Evolutionary conservation across 2,888 invertebrate species (phyloP), one percentile per base, ranked within the genome.

Genomic region (Agriopis marginaria): DNA sequence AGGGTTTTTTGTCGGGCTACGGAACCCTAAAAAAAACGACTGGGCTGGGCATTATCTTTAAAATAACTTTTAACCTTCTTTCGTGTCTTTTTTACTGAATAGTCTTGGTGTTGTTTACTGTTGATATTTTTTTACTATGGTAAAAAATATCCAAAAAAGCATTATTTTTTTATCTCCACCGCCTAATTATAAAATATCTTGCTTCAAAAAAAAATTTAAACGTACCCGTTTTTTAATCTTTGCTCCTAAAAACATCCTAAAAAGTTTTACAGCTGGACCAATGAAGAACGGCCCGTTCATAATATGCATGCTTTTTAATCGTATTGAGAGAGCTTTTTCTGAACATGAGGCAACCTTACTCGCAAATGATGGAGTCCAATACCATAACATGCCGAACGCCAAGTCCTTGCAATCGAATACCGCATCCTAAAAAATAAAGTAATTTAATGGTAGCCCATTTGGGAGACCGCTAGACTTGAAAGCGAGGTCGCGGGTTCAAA

Each of bases 311-410:
- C 75, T 70, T 68, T 77, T 78, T 1, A 78, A 40, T 1, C 77
- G 72, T 39, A 75, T 65, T 10, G 77, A 75, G 5, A 77, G 62
- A 40, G 77, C 72, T 59, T 75, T 78, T 49, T 75, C 66, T 8
- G 61, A 10, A 55, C 66, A 71, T 0, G 56, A 55, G 0, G 63
- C 55, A 0, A 74, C 9, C 59, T 71, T 78, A 63, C 17, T 75
- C 5, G 72, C 78, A 11, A 77, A 44, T 0, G 71, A 65, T 23
- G 78, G 78, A 59, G 73, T 78, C 73, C 74, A 78, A 45, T 75
- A 70, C 69, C 67, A 74, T 14, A 75, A 2, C 17, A 78, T 7
- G 3, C 70, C 60, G 39, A 74, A 55, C 0, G 63, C 14, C 9
- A 75, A 0, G 5, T 67, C 68, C 4, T 68, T 56, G 0, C 65